phyloP scores from a whole-genome alignment of 2,797 vertebrate genomes.

The Amniataba percoides region DNA sequence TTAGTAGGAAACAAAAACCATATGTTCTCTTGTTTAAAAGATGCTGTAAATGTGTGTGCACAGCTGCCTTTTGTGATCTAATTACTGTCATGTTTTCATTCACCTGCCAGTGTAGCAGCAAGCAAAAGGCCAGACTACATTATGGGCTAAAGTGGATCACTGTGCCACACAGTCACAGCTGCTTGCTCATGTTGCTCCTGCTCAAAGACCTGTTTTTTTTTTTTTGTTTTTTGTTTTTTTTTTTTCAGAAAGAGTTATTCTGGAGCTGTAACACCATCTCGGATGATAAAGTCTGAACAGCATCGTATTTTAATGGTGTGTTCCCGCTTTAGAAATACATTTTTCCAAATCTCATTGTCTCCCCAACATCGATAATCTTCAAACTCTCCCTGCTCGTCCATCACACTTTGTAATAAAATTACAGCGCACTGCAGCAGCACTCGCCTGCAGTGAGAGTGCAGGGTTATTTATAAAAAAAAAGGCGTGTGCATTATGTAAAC shows the following conservation, averaged over 20 bases:
- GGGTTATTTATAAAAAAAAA: not conserved
- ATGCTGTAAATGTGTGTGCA: not conserved
- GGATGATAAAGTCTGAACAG: not conserved
- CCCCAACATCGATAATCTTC: constrained; percentile 43
- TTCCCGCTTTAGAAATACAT: constrained; percentile 6
- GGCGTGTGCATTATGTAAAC: not conserved
- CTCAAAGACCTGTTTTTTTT: not conserved
- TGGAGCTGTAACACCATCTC: not conserved
- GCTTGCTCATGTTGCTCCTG: not conserved
- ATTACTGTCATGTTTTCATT: constrained; percentile 12
- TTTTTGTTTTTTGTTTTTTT: not conserved
- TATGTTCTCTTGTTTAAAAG: not conserved
- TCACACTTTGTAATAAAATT: constrained; percentile 62
- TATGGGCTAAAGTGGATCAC: constrained; percentile 4
- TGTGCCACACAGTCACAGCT: not conserved
- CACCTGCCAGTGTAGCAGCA: not conserved
- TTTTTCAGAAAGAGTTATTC: not conserved
- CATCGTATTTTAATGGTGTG: not conserved
- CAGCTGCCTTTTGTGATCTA: constrained; percentile 9
- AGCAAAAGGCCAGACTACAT: not conserved
- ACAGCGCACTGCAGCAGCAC: constrained; percentile 47
- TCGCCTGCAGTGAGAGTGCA: constrained; percentile 10
- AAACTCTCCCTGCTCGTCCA: constrained; percentile 41
- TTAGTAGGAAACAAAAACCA: not conserved
- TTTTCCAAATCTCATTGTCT: constrained; percentile 53